A percentile compares a stretch with the other conserved stretches of the same genome.
Evolutionary conservation across 2,888 invertebrate species (phyloP).

Genomic region (Eupithecia subumbrata): DNA sequence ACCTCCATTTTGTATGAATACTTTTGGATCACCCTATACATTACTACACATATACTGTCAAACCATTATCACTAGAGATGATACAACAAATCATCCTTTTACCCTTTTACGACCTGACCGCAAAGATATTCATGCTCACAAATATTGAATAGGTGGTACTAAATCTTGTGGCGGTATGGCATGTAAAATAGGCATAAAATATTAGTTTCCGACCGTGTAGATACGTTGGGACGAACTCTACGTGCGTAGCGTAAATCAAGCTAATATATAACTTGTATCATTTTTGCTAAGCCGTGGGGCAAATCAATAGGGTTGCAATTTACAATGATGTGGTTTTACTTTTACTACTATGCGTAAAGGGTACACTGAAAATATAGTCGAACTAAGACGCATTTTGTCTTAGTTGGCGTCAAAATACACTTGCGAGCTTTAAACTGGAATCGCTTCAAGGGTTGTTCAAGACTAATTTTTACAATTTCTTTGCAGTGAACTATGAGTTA

Average conservation of each 20-base stretch:
- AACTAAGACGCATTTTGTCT: no score
- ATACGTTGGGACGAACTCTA: constrained; percentile 37
- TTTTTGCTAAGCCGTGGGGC: not conserved
- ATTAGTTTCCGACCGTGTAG: constrained; percentile 34
- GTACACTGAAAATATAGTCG: no score
- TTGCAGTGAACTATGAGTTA: no score
- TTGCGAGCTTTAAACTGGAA: no score
- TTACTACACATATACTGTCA: not conserved
- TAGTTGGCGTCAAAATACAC: no score
- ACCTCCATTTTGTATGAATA: no score
- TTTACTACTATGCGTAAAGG: no score
- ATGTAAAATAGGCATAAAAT: constrained; percentile 49
- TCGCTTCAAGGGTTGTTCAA: no score
- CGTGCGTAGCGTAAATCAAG: constrained; percentile 44
- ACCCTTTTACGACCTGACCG: constrained; percentile 20
- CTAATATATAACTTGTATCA: not conserved
- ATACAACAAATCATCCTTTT: constrained; percentile 9
- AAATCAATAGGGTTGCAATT: not conserved
- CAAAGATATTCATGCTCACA: constrained; percentile 26
- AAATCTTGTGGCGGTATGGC: constrained; percentile 34
- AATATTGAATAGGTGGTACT: constrained; percentile 30
- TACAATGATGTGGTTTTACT: not conserved
- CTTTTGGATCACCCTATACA: no score
- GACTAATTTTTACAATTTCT: no score
- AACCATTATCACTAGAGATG: constrained; percentile 2